phyloP scores from a whole-genome alignment of 2,797 vertebrate species.

The Danio jaintianensis region DNA sequence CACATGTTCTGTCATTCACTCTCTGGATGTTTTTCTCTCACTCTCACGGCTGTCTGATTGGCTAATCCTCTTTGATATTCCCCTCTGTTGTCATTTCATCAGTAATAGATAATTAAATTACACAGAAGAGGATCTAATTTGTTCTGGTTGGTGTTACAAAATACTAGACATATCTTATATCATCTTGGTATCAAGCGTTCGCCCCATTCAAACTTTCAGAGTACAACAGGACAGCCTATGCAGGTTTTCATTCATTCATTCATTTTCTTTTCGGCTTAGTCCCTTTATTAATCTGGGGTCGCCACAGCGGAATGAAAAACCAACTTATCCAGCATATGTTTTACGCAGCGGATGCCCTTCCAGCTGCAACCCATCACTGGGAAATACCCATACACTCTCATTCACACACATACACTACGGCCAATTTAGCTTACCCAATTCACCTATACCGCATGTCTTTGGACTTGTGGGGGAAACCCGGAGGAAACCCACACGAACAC shows the following conservation, averaged over 20 bases:
- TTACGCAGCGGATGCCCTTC: too few species aligned
- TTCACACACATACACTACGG: too few species aligned
- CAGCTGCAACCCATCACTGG: too few species aligned
- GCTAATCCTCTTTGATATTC: slow-evolving; percentile 36
- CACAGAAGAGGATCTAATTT: slow-evolving; percentile 36
- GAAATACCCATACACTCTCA: too few species aligned
- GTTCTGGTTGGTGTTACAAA: slow-evolving; percentile 30
- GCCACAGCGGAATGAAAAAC: too few species aligned
- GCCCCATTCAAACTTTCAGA: not conserved
- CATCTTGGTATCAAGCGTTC: slow-evolving; percentile 1
- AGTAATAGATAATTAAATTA: slow-evolving; percentile 26
- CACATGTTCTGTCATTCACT: slow-evolving; percentile 23
- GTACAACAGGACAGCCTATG: not conserved
- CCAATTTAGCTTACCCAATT: too few species aligned
- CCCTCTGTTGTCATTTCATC: slow-evolving; percentile 31
- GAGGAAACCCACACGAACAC: too few species aligned
- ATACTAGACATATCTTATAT: slow-evolving; percentile 1
- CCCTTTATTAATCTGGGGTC: too few species aligned
- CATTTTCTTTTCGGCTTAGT: too few species aligned
- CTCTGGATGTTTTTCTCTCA: slow-evolving; percentile 20
- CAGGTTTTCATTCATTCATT: not conserved
- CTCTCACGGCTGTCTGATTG: not conserved
- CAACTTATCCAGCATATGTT: too few species aligned
- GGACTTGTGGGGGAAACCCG: too few species aligned
- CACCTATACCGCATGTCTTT: too few species aligned